These are phyloP conservation scores for Perca fluviatilis DNA, from an alignment of 2,113 vertebrate genomes.

Conservation along the genomic window DNA sequence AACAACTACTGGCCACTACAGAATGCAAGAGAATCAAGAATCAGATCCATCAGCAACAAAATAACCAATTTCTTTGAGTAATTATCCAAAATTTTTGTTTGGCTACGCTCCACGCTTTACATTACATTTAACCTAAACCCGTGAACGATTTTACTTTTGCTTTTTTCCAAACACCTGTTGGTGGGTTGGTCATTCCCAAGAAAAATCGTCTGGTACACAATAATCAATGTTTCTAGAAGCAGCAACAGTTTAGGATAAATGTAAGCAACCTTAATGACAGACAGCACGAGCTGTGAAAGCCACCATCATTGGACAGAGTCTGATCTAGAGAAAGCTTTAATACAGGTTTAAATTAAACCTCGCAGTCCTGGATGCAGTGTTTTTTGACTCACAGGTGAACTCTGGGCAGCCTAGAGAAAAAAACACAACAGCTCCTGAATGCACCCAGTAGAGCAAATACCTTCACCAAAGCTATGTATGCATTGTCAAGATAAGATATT, in stretches of 20 bases:
- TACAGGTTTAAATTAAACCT: background rate
- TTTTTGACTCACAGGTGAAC: constrained; percentile 19
- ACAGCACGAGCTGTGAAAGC: background rate
- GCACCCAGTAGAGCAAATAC: constrained; percentile 33
- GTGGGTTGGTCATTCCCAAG: background rate
- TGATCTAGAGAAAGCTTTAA: background rate
- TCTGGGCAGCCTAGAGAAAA: background rate
- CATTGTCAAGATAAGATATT: constrained; percentile 36
- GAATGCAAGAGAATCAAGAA: constrained; percentile 7
- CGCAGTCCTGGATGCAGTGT: background rate
- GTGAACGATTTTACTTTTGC: background rate
- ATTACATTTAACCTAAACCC: background rate
- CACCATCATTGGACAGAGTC: background rate
- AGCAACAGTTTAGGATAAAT: background rate
- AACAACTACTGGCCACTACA: background rate
- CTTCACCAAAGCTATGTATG: constrained; percentile 16
- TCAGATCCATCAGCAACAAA: constrained; percentile 5
- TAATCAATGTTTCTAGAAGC: background rate
- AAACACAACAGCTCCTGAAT: constrained; percentile 8
- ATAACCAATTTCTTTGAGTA: background rate
- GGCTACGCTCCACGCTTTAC: background rate
- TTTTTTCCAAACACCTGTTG: background rate
- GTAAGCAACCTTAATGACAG: background rate
- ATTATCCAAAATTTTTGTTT: background rate
- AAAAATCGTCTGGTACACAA: background rate